Evolutionary conservation across 2,888 invertebrate genomes (phyloP).

Genomic region (Megastigmus dorsalis): DNA sequence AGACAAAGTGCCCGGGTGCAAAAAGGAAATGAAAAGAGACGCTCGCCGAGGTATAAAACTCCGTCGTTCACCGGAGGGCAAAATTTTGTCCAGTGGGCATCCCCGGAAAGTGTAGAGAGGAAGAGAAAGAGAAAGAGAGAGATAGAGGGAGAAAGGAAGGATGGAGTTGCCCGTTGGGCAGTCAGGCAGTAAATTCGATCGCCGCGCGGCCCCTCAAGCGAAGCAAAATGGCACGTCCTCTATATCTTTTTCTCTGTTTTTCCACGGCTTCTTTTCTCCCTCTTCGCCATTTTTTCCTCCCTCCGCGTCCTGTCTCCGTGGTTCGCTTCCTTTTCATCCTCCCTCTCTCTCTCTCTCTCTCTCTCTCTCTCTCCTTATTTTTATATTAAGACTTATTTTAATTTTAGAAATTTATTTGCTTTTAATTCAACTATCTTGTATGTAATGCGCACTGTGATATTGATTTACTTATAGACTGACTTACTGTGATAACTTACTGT

Average conservation of each 20-base stretch:
- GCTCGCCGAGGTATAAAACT: conserved; percentile 43
- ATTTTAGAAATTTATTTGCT: too few species aligned
- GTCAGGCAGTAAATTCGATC: conserved; percentile 67
- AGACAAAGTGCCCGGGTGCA: conserved; percentile 15
- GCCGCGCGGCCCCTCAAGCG: conserved; percentile 60
- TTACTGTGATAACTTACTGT: too few species aligned
- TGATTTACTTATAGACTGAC: too few species aligned
- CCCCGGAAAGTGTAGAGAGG: too few species aligned
- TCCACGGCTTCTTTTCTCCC: conserved; percentile 52
- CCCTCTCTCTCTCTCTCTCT: neutral
- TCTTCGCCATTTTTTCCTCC: neutral
- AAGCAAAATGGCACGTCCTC: conserved; percentile 63
- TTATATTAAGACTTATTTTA: too few species aligned
- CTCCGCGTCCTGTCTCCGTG: too few species aligned
- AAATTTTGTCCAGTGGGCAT: conserved; percentile 55
- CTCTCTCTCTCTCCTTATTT: conserved; percentile 2
- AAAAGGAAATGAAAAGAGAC: conserved; percentile 26
- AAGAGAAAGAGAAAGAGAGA: too few species aligned
- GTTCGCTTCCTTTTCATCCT: conserved; percentile 31
- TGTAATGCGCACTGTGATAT: too few species aligned
- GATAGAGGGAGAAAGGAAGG: too few species aligned
- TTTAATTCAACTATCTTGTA: too few species aligned
- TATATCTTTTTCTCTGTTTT: conserved; percentile 57
- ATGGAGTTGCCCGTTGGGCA: conserved; percentile 63
- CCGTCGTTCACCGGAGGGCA: conserved; percentile 49